Conservation (phyloP, 1,140 invertebrate species). For the Panagrolaimus sp. region DNA sequence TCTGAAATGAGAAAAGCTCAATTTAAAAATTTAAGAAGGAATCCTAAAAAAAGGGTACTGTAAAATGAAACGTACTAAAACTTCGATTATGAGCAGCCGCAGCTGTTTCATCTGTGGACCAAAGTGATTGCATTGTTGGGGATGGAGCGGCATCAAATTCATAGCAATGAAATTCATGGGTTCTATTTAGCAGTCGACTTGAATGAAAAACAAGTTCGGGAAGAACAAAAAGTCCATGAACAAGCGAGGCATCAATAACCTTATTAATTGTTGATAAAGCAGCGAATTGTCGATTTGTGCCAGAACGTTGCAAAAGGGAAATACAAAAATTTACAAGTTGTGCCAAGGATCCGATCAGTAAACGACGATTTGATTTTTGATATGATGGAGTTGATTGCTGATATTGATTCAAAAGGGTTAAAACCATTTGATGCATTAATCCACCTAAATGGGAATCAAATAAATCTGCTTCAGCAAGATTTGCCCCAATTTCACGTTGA, state of each 20-base stretch:
- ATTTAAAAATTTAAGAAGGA: neutral
- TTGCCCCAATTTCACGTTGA: conserved; percentile 48
- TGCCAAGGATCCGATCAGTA: conserved; percentile 41
- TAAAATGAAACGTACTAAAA: conserved; percentile 16
- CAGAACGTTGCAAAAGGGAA: conserved; percentile 52
- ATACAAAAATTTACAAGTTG: conserved; percentile 57
- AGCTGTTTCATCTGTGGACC: conserved; percentile 19
- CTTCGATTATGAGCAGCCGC: conserved; percentile 13
- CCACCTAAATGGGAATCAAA: conserved; percentile 57
- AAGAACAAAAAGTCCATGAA: conserved; percentile 46
- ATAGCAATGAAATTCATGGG: conserved; percentile 51
- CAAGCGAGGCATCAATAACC: conserved; percentile 55
- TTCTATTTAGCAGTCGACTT: conserved; percentile 54
- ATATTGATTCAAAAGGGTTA: conserved; percentile 53
- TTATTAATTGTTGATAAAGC: conserved; percentile 56
- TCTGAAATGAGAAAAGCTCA: neutral
- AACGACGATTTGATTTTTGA: conserved; percentile 37
- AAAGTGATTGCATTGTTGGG: conserved; percentile 12
- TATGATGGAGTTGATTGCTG: conserved; percentile 41
- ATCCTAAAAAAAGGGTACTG: neutral
- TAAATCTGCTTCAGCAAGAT: conserved; percentile 53
- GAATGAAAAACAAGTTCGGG: conserved; percentile 57
- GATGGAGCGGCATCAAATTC: conserved; percentile 40
- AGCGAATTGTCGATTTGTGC: conserved; percentile 55
- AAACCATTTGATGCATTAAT: conserved; percentile 52